Percentiles rank a stretch among this genome's conserved stretches.
These are phyloP conservation scores for Microcebus griseorufus DNA, from an alignment of 2,113 vertebrate genomes.

Conservation along the genomic window DNA sequence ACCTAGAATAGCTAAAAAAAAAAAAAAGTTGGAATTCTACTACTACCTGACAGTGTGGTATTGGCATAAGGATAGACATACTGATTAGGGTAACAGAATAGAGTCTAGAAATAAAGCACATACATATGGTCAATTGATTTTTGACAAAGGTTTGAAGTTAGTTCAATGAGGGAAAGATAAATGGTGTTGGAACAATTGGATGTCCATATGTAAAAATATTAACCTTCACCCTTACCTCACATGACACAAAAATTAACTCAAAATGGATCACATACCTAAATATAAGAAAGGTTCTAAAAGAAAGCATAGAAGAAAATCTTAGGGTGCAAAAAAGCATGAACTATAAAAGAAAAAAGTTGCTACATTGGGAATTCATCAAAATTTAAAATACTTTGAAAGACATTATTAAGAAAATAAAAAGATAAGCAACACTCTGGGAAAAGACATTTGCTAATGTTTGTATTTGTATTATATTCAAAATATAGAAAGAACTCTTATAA, in stretches of 20 bases:
- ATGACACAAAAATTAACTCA: neutral
- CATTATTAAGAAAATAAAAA: neutral
- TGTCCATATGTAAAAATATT: neutral
- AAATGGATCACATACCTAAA: neutral
- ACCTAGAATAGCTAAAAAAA: neutral
- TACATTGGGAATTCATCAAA: neutral
- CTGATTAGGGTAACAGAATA: neutral
- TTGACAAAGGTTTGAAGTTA: neutral
- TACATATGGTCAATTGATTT: neutral
- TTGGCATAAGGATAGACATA: neutral
- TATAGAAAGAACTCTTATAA: neutral
- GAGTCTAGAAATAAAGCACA: conserved; percentile 8
- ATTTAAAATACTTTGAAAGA: neutral
- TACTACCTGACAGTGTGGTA: neutral
- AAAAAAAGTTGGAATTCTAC: neutral
- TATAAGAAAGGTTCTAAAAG: neutral
- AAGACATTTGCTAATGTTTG: neutral
- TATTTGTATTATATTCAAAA: neutral
- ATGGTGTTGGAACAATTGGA: neutral
- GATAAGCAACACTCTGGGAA: neutral
- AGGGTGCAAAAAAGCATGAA: neutral
- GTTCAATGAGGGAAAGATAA: neutral
- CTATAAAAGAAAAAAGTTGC: neutral
- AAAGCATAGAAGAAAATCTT: neutral
- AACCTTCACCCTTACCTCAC: neutral